Evolutionary conservation across 2,888 invertebrate species (phyloP), one percentile per base, ranked within the genome.

Genomic region (Ormyrus labotus): DNA sequence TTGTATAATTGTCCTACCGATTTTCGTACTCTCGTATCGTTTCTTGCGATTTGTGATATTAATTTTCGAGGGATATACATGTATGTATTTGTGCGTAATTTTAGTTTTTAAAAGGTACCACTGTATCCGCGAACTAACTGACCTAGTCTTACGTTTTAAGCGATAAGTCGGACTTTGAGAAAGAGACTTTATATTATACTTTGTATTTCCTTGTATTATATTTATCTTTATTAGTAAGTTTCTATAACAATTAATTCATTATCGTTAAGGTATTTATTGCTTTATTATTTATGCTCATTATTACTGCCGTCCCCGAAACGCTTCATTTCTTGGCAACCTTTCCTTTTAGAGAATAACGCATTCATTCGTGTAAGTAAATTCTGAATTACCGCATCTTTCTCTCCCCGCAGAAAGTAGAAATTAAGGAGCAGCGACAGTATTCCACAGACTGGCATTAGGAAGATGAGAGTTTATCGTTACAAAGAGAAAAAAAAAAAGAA

Each of bases 401-500:
- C 68, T 57, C 13, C 72, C 70, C 48, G 19, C 19, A 71, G 61
- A 74, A 77, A 69, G 83, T 85, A 87, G 85, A 84, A 84, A 85
- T 83, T 86, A 88, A 81, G 74, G 73, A 85, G 85, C 85, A 86
- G 85, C 85, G 85, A 87, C 87, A 88, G 88, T 89, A 89, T 89
- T 90, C 86, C 86, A 87, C 86, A 85, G 87, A 88, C 87, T 89
- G 89, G 88, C 87, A 88, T 89, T 86, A 86, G 86, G 82, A 11
- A 86, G 85, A 85, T 87, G 83, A 87, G 84, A 86, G 74, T 86
- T 87, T 88, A 89, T 89, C 87, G 87, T 89, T 89, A 87, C 34
- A 34, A 34, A 34, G 34, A 34, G 3, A 34, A 34, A 34, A 34
- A 19, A 19, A 19, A 19, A 19, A 19, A 19, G 1, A 19, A 87